Conservation (phyloP, 2,888 invertebrate genomes). For the Malthinus flaveolus region DNA sequence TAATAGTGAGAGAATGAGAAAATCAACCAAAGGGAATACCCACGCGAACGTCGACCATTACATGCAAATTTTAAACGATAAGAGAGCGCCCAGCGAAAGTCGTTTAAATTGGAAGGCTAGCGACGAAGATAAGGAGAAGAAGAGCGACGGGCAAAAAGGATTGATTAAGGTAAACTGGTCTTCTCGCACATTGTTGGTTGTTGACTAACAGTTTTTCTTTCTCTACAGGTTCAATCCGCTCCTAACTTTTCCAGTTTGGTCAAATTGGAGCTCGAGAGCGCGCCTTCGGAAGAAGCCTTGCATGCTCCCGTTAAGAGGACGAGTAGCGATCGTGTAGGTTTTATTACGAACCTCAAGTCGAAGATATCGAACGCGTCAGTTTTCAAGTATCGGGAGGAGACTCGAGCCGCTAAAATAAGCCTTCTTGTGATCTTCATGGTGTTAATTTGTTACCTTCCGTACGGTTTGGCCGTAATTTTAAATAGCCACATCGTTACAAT, state of each 20-base stretch:
- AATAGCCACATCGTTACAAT: slow-evolving; percentile 43
- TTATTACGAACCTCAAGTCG: slow-evolving; percentile 75
- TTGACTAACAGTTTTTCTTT: no score
- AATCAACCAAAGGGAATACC: slow-evolving; percentile 55
- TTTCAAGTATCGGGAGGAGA: slow-evolving; percentile 85
- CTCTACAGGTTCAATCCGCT: slow-evolving; percentile 46
- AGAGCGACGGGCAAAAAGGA: slow-evolving; percentile 37
- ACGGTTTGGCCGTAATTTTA: slow-evolving; percentile 48
- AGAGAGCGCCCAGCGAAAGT: slow-evolving; percentile 45
- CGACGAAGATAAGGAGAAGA: not conserved
- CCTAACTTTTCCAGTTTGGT: slow-evolving; percentile 43
- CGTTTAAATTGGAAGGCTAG: slow-evolving; percentile 44
- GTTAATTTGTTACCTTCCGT: slow-evolving; percentile 58
- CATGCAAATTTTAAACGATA: slow-evolving; percentile 55
- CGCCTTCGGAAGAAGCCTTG: not conserved
- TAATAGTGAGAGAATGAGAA: slow-evolving; percentile 66
- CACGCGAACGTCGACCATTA: slow-evolving; percentile 56
- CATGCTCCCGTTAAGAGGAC: slow-evolving; percentile 58
- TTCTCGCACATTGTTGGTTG: not conserved
- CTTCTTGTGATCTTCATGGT: slow-evolving; percentile 75
- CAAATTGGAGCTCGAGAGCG: slow-evolving; percentile 2
- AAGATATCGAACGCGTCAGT: slow-evolving; percentile 83
- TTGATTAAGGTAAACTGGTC: slow-evolving; percentile 36
- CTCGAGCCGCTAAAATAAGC: slow-evolving; percentile 85
- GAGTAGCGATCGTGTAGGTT: slow-evolving; percentile 61